Conservation (phyloP, 1,140 invertebrate genomes). For the Drosophila jambulina region DNA sequence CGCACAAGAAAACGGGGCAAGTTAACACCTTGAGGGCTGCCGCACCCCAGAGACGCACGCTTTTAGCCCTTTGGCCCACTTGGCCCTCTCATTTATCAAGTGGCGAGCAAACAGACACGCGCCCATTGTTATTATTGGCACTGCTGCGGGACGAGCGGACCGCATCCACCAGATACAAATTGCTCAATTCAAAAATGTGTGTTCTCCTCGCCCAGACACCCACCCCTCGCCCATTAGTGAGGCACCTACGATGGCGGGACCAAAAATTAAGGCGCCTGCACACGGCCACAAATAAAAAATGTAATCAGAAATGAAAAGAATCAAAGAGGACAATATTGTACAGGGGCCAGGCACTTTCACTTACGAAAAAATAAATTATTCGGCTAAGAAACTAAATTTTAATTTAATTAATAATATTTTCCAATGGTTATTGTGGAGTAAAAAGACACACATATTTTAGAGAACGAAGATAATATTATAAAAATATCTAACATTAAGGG, state of each 20-base stretch:
- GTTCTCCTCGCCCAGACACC: too few species aligned
- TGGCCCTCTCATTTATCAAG: slow-evolving; percentile 73
- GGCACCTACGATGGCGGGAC: slow-evolving; percentile 38
- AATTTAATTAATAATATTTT: too few species aligned
- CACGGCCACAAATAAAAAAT: slow-evolving; percentile 34
- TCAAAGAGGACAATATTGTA: slow-evolving; percentile 17
- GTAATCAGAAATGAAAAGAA: slow-evolving; percentile 33
- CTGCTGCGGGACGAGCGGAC: slow-evolving; percentile 66
- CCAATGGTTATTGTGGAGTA: too few species aligned
- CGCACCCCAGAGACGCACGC: neutral
- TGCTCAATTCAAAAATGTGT: slow-evolving; percentile 73
- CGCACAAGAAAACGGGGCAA: slow-evolving; percentile 25
- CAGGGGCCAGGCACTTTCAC: too few species aligned
- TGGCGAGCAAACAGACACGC: slow-evolving; percentile 67
- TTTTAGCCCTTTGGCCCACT: slow-evolving; percentile 20
- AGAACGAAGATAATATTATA: too few species aligned
- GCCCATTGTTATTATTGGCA: slow-evolving; percentile 75
- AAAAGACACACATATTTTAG: neutral
- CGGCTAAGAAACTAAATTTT: too few species aligned
- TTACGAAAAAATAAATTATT: too few species aligned
- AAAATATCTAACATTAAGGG: too few species aligned
- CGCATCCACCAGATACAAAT: slow-evolving; percentile 59
- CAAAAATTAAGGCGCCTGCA: slow-evolving; percentile 16
- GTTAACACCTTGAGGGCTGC: slow-evolving; percentile 51
- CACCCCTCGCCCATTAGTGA: slow-evolving; percentile 18